phyloP scores from a whole-genome alignment of 2,113 vertebrate genomes.

The Pachycephala philippinensis region DNA sequence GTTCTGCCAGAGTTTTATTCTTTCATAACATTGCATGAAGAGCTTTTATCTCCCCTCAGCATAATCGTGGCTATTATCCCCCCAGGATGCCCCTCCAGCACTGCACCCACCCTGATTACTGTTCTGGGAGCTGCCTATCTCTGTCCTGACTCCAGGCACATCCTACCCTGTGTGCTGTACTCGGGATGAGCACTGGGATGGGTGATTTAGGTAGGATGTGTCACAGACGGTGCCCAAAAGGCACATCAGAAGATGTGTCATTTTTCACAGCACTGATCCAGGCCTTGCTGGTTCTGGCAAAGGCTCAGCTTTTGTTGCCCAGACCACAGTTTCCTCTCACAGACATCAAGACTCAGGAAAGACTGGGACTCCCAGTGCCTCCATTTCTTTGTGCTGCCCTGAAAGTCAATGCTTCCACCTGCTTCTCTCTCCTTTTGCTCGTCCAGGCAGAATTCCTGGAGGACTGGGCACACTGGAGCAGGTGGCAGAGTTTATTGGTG shows the following conservation, averaged over 20 bases:
- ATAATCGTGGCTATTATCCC: background rate
- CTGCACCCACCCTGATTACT: background rate
- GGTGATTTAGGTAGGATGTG: background rate
- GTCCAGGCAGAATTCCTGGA: background rate
- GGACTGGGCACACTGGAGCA: background rate
- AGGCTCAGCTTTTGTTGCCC: background rate
- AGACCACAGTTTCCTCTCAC: background rate
- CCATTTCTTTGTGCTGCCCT: no score
- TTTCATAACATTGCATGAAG: background rate
- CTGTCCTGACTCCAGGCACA: background rate
- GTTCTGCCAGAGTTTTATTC: conserved; percentile 8
- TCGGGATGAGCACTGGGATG: background rate
- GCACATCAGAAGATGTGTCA: background rate
- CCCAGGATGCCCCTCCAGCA: background rate
- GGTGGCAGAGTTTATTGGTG: background rate
- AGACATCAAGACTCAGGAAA: background rate
- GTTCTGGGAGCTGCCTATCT: background rate
- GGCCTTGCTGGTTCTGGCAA: background rate
- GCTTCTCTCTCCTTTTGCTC: background rate
- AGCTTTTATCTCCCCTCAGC: background rate
- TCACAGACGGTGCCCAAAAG: background rate
- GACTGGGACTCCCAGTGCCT: background rate
- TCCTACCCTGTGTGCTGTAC: background rate
- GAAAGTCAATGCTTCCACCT: background rate
- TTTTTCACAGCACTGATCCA: background rate